Conservation (phyloP, 2,797 vertebrate species). For the Danio kyathit region DNA sequence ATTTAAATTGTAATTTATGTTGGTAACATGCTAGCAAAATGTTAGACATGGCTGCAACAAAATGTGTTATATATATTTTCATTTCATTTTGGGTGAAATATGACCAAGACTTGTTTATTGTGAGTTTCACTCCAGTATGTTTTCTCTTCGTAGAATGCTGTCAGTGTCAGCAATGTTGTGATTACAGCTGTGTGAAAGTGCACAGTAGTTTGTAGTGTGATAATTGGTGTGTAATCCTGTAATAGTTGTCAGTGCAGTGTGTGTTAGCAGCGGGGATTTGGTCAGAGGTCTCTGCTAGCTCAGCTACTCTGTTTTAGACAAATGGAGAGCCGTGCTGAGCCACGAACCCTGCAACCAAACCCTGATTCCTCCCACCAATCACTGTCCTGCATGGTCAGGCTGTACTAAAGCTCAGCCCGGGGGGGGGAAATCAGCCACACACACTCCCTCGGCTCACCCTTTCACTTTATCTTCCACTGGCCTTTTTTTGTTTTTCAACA, state of each 20-base stretch:
- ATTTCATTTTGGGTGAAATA: background rate
- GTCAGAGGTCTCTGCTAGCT: slow-evolving; percentile 39
- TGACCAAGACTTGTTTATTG: background rate
- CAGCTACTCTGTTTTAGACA: slow-evolving; percentile 41
- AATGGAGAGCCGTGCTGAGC: slow-evolving; percentile 33
- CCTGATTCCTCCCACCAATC: slow-evolving; percentile 11
- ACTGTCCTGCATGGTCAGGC: slow-evolving; percentile 13
- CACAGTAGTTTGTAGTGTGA: slow-evolving; percentile 5
- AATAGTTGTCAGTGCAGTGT: background rate
- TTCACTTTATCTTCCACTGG: slow-evolving; percentile 20
- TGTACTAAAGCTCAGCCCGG: slow-evolving; percentile 12
- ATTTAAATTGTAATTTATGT: no score
- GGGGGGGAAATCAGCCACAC: background rate
- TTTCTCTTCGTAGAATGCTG: background rate
- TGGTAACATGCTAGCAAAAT: no score
- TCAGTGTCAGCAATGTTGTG: slow-evolving; percentile 21
- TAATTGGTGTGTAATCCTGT: slow-evolving; percentile 35
- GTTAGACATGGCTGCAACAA: background rate
- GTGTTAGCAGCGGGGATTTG: slow-evolving; percentile 26
- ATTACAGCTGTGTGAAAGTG: background rate
- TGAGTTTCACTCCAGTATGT: background rate
- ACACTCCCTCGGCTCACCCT: background rate
- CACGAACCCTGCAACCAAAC: slow-evolving; percentile 34
- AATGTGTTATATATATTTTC: background rate
- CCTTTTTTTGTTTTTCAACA: background rate